Evolutionary conservation across 2,888 invertebrate species (phyloP).

Genomic region (Tribolium freemani): DNA sequence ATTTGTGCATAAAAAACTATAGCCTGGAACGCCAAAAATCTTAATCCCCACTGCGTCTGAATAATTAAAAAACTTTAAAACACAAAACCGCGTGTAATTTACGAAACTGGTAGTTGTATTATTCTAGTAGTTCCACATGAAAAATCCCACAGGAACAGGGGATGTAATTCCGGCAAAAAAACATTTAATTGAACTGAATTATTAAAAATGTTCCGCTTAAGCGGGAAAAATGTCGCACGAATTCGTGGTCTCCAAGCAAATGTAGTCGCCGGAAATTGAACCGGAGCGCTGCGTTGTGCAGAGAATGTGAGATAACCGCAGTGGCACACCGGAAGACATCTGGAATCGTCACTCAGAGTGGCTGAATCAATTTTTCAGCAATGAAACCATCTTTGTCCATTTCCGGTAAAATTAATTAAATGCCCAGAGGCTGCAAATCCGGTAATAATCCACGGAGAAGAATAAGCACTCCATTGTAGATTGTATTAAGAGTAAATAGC

Average conservation of each 20-base stretch:
- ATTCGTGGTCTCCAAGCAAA: conserved; percentile 3
- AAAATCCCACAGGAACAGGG: conserved; percentile 10
- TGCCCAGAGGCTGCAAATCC: conserved; percentile 15
- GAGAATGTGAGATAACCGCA: conserved; percentile 6
- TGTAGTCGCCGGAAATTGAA: conserved; percentile 24
- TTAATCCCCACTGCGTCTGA: too few relatives aligned
- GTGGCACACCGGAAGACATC: conserved; percentile 7
- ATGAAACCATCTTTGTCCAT: not conserved
- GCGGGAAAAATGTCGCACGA: conserved; percentile 11
- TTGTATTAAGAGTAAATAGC: conserved; percentile 19
- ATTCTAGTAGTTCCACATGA: too few relatives aligned
- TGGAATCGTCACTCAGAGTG: conserved; percentile 12
- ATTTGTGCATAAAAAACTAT: too few relatives aligned
- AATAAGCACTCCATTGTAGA: conserved; percentile 14
- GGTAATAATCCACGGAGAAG: conserved; percentile 6
- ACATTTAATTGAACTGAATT: conserved; percentile 33
- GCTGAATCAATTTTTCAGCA: not conserved
- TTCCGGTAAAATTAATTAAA: too few relatives aligned
- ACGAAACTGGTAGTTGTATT: conserved; percentile 6
- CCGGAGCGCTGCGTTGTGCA: not conserved
- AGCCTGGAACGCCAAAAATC: too few relatives aligned
- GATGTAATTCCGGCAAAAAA: conserved; percentile 6
- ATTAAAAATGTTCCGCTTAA: conserved; percentile 16
- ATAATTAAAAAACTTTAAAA: not conserved
- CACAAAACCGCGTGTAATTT: conserved; percentile 3